These are phyloP conservation scores for Biston stratarius DNA, from an alignment of 2,888 invertebrate genomes.

Conservation along the genomic window DNA sequence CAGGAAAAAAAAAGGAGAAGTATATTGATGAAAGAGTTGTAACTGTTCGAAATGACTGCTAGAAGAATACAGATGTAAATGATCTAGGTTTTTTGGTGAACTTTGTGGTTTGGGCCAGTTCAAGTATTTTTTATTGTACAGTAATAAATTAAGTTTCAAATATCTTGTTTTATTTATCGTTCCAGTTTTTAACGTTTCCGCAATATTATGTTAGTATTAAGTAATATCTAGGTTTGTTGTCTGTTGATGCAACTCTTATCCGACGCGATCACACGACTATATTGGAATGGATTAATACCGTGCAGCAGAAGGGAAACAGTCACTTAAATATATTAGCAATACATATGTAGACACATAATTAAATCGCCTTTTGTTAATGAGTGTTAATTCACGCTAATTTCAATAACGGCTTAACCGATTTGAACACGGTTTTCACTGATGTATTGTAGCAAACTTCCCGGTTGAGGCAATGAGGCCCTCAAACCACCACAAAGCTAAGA, in stretches of 20 bases:
- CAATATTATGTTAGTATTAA: background rate
- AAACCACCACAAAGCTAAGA: too few relatives aligned
- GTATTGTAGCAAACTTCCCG: too few relatives aligned
- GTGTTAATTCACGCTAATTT: too few relatives aligned
- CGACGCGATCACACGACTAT: background rate
- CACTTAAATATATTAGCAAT: background rate
- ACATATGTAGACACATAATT: too few relatives aligned
- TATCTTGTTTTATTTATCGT: background rate
- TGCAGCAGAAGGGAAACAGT: background rate
- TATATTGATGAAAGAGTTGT: too few relatives aligned
- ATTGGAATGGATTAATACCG: background rate
- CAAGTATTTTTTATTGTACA: constrained; percentile 22
- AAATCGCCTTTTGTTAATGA: too few relatives aligned
- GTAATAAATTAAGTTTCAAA: constrained; percentile 23
- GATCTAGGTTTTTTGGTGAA: background rate
- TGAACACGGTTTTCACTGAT: too few relatives aligned
- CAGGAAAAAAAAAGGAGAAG: too few relatives aligned
- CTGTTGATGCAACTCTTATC: background rate
- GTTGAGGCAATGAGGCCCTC: too few relatives aligned
- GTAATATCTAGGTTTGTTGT: background rate
- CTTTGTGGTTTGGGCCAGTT: background rate
- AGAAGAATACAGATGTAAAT: background rate
- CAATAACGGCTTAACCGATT: too few relatives aligned
- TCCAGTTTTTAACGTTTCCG: background rate
- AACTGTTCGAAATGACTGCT: too few relatives aligned